Base-by-base conservation (phyloP, 2,797 vertebrate genomes). In the Ptychobarbus kaznakovi region DNA sequence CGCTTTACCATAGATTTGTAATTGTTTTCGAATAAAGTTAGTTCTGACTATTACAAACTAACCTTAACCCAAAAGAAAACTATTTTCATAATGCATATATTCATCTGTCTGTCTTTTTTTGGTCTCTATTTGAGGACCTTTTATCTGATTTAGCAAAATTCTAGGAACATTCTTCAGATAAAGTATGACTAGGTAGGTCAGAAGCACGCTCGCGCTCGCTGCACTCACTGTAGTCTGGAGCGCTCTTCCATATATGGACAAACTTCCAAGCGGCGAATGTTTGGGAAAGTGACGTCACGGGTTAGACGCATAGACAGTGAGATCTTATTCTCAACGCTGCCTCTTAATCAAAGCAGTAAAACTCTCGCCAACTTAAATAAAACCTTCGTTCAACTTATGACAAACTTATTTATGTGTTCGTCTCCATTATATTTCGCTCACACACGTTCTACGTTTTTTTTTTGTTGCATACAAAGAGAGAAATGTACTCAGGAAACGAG, bases 171-270 rank as follows among this genome's bases (percentile, higher is more conserved):
- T 56, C 75, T 44, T 42, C n/a, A 25, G 58, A 53, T 66, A 16
- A 35, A 83, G 81, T 66, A 65, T 65, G 70, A 70, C 86, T 84
- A 91, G 89, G 87, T 84, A 91, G 89, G 87, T 90, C 82, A 88
- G 90, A 93, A 88, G 90, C 88, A 49, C 40, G 86, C 86, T 20
- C 46, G 28, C 74, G 46, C 40, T 16, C 74, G 25, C 2, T 38
- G 75, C 53, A 61, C 76, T 63, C 76, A 28, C 76, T 28, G 46
- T 18, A 78, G 68, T 73, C 40, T 81, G 46, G 78, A 87, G 87
- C 86, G 87, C 93, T 91, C 92, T 93, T 95, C 95, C 95, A 89
- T 93, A 93, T 92, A 93, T 91, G 94, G 94, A 93, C 92, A 96
- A 94, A 93, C 93, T 93, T 94, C 92, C 92, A 94, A 92, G 89